These are phyloP conservation scores for Halisarca cf. caerulea DNA, from an alignment of 37 sponge, comb jelly and placozoan genomes.

Conservation along the genomic window DNA sequence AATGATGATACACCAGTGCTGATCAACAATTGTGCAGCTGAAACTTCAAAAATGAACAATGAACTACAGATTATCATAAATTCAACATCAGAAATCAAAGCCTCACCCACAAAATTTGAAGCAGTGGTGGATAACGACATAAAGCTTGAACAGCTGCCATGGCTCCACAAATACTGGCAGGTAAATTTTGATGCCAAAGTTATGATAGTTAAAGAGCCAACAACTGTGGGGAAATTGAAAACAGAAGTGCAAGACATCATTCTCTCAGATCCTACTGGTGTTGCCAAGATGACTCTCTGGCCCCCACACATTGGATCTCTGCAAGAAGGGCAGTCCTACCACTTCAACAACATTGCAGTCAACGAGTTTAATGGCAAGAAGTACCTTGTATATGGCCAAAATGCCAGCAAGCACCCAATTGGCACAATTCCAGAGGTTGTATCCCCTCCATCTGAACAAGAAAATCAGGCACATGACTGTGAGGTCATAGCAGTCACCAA, in stretches of 20 bases:
- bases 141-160: not conserved
- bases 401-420: not conserved
- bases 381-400: not conserved
- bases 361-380: not conserved
- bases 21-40: not conserved
- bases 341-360: not conserved
- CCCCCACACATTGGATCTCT: not conserved
- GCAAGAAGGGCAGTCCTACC: not conserved
- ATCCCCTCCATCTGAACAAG: too few species aligned
- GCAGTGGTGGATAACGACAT: not conserved
- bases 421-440: not conserved
- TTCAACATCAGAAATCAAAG: not conserved
- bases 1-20: not conserved
- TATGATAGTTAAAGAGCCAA: not conserved
- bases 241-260: not conserved
- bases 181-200: not conserved
- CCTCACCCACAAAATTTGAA: not conserved
- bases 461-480: not conserved
- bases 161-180: not conserved
- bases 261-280: not conserved
- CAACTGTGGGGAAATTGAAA: not conserved
- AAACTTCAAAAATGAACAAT: not conserved
- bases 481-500: not conserved
- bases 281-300: not conserved
- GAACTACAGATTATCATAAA: not conserved